Conservation (phyloP, 2,888 invertebrate species). For the Furcula furcula region DNA sequence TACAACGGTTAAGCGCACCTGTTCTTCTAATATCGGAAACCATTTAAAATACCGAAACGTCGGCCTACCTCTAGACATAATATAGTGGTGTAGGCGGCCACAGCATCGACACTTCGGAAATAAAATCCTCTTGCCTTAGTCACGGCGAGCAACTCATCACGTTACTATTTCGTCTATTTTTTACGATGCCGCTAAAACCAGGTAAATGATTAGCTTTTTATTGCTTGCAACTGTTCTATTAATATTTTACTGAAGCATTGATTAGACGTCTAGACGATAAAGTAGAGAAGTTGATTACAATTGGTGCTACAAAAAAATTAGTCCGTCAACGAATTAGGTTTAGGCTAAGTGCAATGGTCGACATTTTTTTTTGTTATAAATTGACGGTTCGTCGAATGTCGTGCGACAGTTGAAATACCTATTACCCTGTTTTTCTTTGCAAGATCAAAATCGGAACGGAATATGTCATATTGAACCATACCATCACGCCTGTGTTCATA, state of each 20-base stretch:
- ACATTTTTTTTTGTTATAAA: no score
- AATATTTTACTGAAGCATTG: neutral
- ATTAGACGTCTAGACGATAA: slow-evolving; percentile 1
- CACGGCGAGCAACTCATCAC: neutral
- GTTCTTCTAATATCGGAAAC: no score
- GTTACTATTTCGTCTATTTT: neutral
- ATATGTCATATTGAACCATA: no score
- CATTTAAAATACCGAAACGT: neutral
- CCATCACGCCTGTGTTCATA: no score
- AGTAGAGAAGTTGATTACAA: neutral
- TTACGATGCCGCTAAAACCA: neutral
- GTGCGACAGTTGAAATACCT: no score
- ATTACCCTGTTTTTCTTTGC: no score
- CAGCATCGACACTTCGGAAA: slow-evolving; percentile 10
- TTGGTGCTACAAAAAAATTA: neutral
- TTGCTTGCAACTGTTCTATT: neutral
- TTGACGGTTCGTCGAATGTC: no score
- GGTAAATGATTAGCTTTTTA: neutral
- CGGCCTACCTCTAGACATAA: neutral
- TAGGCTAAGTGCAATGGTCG: no score
- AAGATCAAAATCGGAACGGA: no score
- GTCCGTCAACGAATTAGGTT: no score
- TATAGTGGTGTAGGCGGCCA: slow-evolving; percentile 17
- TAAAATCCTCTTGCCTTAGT: slow-evolving; percentile 15
- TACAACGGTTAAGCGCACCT: no score